Evolutionary conservation across 2,113 vertebrate genomes (phyloP), one percentile per base, ranked within the genome.

Genomic region (Paramormyrops kingsleyae): DNA sequence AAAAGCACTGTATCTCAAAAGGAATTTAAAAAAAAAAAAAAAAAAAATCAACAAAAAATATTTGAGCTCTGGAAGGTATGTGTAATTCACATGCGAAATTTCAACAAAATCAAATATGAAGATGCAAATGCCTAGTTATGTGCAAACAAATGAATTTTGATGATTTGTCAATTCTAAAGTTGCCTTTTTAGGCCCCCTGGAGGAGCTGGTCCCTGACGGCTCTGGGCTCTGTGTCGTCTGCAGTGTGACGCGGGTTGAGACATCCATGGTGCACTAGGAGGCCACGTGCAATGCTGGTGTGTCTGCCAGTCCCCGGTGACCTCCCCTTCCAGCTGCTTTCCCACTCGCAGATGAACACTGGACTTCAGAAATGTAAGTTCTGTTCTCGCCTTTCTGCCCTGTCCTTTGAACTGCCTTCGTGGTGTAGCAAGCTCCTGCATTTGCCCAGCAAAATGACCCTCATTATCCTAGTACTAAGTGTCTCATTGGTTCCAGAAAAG

Each of bases 281-380:
- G 96, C 94, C 92, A 87, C 96, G 96, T 98, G 98, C 97, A 96
- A 98, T 99, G 98, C 97, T 99, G 97, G 98, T 97, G 97, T 99
- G 97, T 96, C 96, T 98, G 92, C 97, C 97, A 93, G 97, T 97
- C 96, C 97, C 97, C 97, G 96, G 96, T 95, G 97, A 98, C 96
- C 96, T 96, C 94, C 96, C 96, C 95, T 94, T 96, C 95, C 95
- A 95, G 97, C 95, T 98, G 98, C 97, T 97, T 96, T 97, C 97
- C 96, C 97, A 97, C 95, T 97, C 96, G 97, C 98, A 99, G 98
- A 99, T 99, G 98, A 99, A 99, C 98, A 97, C 97, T 98, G 97
- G 98, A 98, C 97, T 97, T 97, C 98, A 98, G 97, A 99, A 99
- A 99, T 99, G 98, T 99, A 96, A 98, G 98, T 96, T 93, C n/a